Evolutionary conservation across 2,797 vertebrate genomes (phyloP), one percentile per base, ranked within the genome.

Genomic region (Balearica regulorum): DNA sequence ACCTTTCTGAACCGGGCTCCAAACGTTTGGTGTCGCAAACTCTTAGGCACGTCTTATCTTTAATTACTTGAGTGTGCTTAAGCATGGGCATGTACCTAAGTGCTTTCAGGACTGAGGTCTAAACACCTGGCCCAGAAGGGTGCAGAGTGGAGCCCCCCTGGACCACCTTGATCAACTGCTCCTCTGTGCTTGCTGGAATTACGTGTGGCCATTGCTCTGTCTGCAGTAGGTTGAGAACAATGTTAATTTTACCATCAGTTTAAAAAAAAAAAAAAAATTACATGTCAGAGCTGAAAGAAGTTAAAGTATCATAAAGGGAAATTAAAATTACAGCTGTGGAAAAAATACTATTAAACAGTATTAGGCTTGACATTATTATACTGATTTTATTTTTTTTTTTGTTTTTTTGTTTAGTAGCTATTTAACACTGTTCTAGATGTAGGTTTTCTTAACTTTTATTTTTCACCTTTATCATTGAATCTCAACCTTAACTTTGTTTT

Each of bases 401-500:
- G 43, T 53, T 79, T 91, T 79, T 95, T 89, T 96, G 65, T 43
- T 96, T 61, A 72, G 46, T 87, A 95, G 69, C 94, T 88, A 81
- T 93, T 96, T 95, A 91, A 97, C 44, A 33, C 94, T 96, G 94
- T 97, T 96, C 64, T 97, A 96, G 95, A 96, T 97, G 33, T 93
- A 94, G 97, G 93, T 94, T 97, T 97, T 98, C 94, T 96, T 97
- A 95, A 96, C 96, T 98, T 96, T 97, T 97, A 97, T 97, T 97
- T 97, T 95, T 97, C 89, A 92, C 88, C 64, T 97, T 96, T 93
- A 96, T 98, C 97, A 97, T 97, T 98, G 97, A 98, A 98, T 98
- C 97, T 98, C 98, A 97, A 97, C 98, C 97, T 98, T 98, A 97
- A 97, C 98, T 98, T 98, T 98, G 98, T 98, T 99, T 98, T 99